Conservation (phyloP, 2,113 vertebrate genomes). For the Xiphorhynchus elegans region DNA sequence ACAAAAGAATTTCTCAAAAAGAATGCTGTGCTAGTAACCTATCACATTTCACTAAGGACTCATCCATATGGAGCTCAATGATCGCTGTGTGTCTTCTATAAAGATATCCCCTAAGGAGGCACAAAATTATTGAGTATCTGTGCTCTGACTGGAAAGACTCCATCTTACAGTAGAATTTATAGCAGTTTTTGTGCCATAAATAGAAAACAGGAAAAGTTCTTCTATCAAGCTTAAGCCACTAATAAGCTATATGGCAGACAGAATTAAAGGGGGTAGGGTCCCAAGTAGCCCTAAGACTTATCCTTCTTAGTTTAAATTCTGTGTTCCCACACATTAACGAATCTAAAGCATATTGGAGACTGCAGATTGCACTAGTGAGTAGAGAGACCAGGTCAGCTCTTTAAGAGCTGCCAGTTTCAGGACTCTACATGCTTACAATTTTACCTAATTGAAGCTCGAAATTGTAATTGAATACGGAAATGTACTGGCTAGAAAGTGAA, state of each 20-base stretch:
- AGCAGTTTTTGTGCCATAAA: not conserved
- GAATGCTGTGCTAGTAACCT: not conserved
- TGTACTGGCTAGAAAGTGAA: not conserved
- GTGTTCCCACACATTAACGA: not conserved
- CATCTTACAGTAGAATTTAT: not conserved
- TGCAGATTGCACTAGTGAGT: not conserved
- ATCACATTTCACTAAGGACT: not conserved
- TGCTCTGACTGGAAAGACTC: not conserved
- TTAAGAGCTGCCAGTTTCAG: not conserved
- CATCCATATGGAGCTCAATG: not conserved
- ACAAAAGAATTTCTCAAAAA: not conserved
- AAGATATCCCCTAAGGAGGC: not conserved
- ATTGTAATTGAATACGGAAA: not conserved
- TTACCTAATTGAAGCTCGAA: not conserved
- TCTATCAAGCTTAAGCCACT: not conserved
- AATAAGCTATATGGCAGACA: not conserved
- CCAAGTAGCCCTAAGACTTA: not conserved
- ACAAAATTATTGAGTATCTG: not conserved
- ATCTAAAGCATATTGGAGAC: not conserved
- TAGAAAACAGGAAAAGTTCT: not conserved
- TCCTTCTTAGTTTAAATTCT: not conserved
- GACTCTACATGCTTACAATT: not conserved
- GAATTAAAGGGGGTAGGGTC: not conserved
- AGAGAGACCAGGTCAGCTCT: not conserved
- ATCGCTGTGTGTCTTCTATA: rapidly evolving